Conservation (phyloP, 1,140 invertebrate genomes). For the Brachionus asplanchnoidis region DNA sequence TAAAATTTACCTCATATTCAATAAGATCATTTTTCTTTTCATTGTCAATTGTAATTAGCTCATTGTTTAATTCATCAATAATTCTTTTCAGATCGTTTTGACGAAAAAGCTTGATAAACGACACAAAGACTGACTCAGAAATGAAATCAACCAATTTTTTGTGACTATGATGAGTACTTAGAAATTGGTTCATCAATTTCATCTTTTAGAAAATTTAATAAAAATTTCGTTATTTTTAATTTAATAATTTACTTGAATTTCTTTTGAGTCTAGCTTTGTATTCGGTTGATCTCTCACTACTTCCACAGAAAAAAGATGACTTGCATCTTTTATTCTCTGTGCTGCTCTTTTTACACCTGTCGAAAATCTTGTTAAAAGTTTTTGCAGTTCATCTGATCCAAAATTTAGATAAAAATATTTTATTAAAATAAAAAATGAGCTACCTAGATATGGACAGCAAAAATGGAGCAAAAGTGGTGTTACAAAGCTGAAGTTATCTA, state of each 20-base stretch:
- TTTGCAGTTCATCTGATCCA: constrained; percentile 35
- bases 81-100: constrained; percentile 8
- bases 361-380: constrained; percentile 17
- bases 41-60: background rate
- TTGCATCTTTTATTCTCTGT: constrained; percentile 25
- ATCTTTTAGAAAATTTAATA: background rate
- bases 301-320: constrained; percentile 13
- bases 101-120: background rate
- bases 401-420: background rate
- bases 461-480: background rate
- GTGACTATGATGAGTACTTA: background rate
- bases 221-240: too few species aligned
- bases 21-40: background rate
- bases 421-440: background rate
- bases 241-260: background rate
- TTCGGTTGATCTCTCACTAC: background rate
- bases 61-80: background rate
- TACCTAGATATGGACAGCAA: constrained; percentile 41
- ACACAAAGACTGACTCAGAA: constrained; percentile 3
- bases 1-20: constrained; percentile 10
- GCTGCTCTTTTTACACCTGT: constrained; percentile 21
- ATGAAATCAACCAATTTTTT: constrained; percentile 19
- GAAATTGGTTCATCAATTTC: constrained; percentile 25
- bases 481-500: constrained; percentile 16
- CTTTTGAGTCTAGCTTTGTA: background rate